Base-by-base conservation (phyloP, 2,888 invertebrate genomes). In the Epicampocera succincta region DNA sequence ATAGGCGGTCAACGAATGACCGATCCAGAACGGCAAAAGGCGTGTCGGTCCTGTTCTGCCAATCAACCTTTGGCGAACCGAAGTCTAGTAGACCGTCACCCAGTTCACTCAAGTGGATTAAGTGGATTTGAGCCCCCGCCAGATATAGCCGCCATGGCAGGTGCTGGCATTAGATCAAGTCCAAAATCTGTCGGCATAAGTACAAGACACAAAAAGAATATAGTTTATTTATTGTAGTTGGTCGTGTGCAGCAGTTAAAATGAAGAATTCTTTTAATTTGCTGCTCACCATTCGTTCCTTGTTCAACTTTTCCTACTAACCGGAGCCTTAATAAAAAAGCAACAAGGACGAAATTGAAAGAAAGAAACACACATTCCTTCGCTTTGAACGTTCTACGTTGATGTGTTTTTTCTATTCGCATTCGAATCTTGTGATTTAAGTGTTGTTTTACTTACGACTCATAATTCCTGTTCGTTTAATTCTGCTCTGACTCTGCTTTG, bases 401-500 rank as follows among this genome's bases (percentile, higher is more conserved):
- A 46, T n/a, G n/a, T n/a, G n/a, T n/a, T 63, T 44, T 63, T 54
- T 38, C 13, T 29, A 38, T 63, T 63, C 29, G 9, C 21, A 9
- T 61, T 52, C 42, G n/a, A 42, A 15, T 50, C 40, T 77, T 54
- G 13, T 38, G 25, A 33, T 68, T 69, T 15, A 38, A 52, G 42
- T 42, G 13, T 42, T 44, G 58, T 61, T 60, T 61, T 12, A 52
- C 33, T 17, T 58, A 46, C 8, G 40, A 15, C 52, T 63, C 46
- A 33, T 21, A 38, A 54, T 54, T 63, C 44, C 33, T 33, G 3
- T 5, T 33, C 33, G 33, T 33, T 44, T 38, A 38, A 54, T 44
- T 44, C 12, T 44, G 15, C 17, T 42, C 44, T 17, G 4, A 1
- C 38, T 52, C 33, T 3, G 3, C 11, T 2, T 13, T 29, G 15